These are phyloP conservation scores for Crossocerus cetratus DNA, from an alignment of 2,888 invertebrate genomes.

Conservation along the genomic window DNA sequence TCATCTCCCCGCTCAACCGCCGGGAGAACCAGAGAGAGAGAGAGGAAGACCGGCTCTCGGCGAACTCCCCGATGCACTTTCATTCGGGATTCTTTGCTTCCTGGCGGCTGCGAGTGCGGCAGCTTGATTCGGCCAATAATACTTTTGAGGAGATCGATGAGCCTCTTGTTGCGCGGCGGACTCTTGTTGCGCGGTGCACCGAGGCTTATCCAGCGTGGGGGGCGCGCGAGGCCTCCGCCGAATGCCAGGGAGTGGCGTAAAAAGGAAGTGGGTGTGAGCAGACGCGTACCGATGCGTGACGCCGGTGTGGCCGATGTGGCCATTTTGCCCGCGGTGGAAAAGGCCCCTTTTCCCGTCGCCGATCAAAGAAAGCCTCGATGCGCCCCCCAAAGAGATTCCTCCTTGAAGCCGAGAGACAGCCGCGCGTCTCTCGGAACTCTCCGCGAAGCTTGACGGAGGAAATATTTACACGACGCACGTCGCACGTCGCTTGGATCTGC, in stretches of 20 bases:
- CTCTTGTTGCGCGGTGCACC: background rate
- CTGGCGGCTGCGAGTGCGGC: constrained; percentile 28
- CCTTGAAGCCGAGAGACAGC: background rate
- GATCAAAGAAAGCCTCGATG: constrained; percentile 28
- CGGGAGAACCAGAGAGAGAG: background rate
- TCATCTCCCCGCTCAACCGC: constrained; percentile 62
- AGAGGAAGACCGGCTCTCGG: constrained; percentile 13
- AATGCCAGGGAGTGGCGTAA: constrained; percentile 75
- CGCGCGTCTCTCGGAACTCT: background rate
- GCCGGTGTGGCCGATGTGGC: constrained; percentile 65
- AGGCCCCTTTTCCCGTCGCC: constrained; percentile 64
- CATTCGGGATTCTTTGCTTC: constrained; percentile 57
- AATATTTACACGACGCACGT: constrained; percentile 19
- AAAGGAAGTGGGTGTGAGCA: constrained; percentile 77
- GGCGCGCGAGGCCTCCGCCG: background rate
- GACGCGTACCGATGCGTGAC: constrained; percentile 75
- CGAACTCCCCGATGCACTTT: constrained; percentile 31
- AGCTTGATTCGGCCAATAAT: background rate
- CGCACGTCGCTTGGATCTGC: too few species aligned
- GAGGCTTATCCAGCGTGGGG: background rate
- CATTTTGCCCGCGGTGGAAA: constrained; percentile 62
- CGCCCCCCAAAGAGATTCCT: background rate
- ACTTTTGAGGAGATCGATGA: too few species aligned
- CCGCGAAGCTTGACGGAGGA: background rate
- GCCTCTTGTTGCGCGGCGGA: too few species aligned